A percentile compares a stretch with the other conserved stretches of the same genome.
Conservation (phyloP, 2,888 invertebrate genomes). For the Meteorus cinctellus region DNA sequence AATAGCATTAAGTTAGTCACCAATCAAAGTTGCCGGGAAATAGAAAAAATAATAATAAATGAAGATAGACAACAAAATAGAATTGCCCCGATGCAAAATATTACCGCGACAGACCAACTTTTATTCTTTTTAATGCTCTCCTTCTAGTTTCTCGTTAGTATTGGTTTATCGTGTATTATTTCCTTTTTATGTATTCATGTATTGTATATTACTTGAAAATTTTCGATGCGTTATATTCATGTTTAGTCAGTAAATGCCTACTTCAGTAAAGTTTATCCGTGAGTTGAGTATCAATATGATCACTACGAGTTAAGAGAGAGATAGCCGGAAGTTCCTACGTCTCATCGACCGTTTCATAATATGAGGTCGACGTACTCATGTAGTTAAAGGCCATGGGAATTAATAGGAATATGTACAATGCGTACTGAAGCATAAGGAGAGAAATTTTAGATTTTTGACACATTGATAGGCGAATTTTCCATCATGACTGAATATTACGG, state of each 20-base stretch:
- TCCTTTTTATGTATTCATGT: background rate
- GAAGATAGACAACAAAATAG: background rate
- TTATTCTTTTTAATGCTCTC: background rate
- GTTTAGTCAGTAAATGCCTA: too few species aligned
- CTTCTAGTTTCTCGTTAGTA: background rate
- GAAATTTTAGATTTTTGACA: background rate
- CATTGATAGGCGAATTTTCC: background rate
- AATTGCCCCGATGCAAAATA: background rate
- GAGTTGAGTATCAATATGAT: background rate
- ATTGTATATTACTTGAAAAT: background rate
- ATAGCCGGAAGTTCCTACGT: slow-evolving; percentile 21
- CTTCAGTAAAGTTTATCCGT: background rate
- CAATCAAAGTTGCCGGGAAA: slow-evolving; percentile 62
- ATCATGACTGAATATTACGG: background rate
- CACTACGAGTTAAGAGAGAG: background rate
- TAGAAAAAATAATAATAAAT: slow-evolving; percentile 32
- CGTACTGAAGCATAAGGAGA: background rate
- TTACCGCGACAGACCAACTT: background rate
- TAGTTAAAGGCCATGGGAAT: slow-evolving; percentile 15
- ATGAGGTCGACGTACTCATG: slow-evolving; percentile 3
- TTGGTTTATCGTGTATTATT: background rate
- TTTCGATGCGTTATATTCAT: background rate
- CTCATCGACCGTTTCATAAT: slow-evolving; percentile 13
- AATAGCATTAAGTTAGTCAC: slow-evolving; percentile 48
- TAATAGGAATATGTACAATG: slow-evolving; percentile 1